These are phyloP conservation scores for Eulemur macaco DNA, from an alignment of 2,113 vertebrate species.

Conservation along the genomic window DNA sequence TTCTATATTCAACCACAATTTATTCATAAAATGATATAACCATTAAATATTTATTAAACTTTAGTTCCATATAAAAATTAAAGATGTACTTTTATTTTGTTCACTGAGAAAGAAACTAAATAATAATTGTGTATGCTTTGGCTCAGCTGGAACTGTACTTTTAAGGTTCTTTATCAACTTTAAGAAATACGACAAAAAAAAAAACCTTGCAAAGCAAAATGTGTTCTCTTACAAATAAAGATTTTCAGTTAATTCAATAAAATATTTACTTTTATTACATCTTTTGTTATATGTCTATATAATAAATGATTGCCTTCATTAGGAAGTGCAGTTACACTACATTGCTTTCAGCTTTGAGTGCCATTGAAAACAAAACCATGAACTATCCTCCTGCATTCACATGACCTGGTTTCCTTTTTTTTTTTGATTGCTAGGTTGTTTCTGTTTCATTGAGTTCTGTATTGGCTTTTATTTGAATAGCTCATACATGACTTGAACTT, in stretches of 20 bases:
- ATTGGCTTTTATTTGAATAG: neutral
- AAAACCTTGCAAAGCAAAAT: neutral
- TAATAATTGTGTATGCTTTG: constrained; percentile 29
- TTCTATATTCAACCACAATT: neutral
- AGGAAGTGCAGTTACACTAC: neutral
- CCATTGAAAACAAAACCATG: neutral
- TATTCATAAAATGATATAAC: neutral
- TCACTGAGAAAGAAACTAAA: neutral
- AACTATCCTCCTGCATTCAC: neutral
- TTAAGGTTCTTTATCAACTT: constrained; percentile 19
- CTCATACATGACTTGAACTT: neutral
- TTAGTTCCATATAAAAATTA: constrained; percentile 51
- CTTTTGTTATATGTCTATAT: neutral
- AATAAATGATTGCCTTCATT: neutral
- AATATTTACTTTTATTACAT: neutral
- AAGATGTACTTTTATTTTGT: constrained; percentile 46
- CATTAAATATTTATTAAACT: constrained; percentile 45
- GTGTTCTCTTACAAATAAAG: neutral
- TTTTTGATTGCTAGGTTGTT: neutral
- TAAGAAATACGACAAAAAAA: neutral
- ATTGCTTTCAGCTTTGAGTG: neutral
- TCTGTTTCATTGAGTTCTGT: neutral
- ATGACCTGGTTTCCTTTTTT: neutral
- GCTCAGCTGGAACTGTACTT: neutral
- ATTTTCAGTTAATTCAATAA: neutral